Base-by-base conservation (phyloP, 35 echinoderm and acorn worm species). In the Ophiothrix spiculata region DNA sequence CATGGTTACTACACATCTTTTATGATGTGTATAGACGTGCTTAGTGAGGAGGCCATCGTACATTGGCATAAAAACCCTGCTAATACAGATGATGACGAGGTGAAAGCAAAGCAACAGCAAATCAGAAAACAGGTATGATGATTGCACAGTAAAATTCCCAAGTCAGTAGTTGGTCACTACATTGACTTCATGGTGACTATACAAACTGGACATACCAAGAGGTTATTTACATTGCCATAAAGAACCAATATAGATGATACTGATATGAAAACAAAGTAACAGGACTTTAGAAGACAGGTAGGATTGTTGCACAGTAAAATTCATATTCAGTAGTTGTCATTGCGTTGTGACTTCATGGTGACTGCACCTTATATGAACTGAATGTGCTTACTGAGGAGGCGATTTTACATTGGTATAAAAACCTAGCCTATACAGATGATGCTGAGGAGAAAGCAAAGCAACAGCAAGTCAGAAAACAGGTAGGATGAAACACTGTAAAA, bases 1-100 rank as follows among this genome's bases (percentile, higher is more conserved):
- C 88, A 14, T 93, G 93, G 64, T 37, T 97, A 10, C 56, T 97
- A 0, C 84, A 90, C 56, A 56, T 85, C 33, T 64, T 97, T 33
- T 97, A 97, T 39, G 94, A 93, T 39, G 75, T n/a, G n/a, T n/a
- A n/a, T 80, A 21, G 94, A 97, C 54, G 49, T 91, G 23, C 46
- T 97, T 0, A 64, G 74, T 75, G 94, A 97, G 80, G 87, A 92
- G 28, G 87, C 90, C 29, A 94, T 94, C 56, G 33, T 90, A 4
- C 77, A 79, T 32, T 94, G 92, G 92, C 90, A 78, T 39, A 80
- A 91, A 23, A 79, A 69, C 34, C 49, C 38, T 29, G 37, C 80
- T 46, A 36, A 37, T 15, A 21, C 21, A 35, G 75, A 38, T 63
- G 89, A 91, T 76, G 75, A 85, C 10, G 39, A 77, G 16, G 54